These are phyloP conservation scores for Mionectes macconnelli DNA, from an alignment of 2,113 vertebrate species.

Conservation along the genomic window DNA sequence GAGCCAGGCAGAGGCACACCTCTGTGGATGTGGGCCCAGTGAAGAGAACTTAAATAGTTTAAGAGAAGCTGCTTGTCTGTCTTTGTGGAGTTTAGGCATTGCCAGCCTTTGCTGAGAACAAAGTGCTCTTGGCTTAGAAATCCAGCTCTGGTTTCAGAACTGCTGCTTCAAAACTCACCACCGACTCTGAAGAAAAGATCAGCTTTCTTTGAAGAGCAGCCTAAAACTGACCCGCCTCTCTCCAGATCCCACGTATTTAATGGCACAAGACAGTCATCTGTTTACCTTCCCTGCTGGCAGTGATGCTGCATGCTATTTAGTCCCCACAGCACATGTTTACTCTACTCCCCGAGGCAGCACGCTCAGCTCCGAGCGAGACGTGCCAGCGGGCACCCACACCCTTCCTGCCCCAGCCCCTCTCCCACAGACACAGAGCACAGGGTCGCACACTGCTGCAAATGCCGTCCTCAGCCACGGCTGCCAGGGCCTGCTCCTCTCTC, in stretches of 20 bases:
- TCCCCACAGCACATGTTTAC: not conserved
- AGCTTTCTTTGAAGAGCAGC: not conserved
- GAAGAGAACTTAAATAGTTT: not conserved
- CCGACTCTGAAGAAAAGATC: not conserved
- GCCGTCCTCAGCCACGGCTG: not conserved
- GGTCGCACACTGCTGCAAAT: not conserved
- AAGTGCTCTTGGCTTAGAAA: not conserved
- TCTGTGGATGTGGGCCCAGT: not conserved
- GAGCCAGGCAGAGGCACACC: not conserved
- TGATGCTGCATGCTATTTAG: not conserved
- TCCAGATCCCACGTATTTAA: not conserved
- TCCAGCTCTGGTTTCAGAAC: not conserved
- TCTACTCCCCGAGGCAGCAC: not conserved
- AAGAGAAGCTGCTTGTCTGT: not conserved
- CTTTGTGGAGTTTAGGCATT: not conserved
- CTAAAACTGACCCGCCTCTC: not conserved
- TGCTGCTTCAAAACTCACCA: not conserved
- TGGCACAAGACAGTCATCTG: conserved; percentile 2
- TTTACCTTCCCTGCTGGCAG: conserved; percentile 18
- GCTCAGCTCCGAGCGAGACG: not conserved
- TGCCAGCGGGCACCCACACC: not conserved
- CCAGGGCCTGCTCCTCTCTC: not conserved
- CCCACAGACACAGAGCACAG: not conserved
- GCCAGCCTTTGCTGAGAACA: not conserved
- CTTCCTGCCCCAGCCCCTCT: not conserved